Base-by-base conservation (phyloP, 2,888 invertebrate species). In the Xestia xanthographa region DNA sequence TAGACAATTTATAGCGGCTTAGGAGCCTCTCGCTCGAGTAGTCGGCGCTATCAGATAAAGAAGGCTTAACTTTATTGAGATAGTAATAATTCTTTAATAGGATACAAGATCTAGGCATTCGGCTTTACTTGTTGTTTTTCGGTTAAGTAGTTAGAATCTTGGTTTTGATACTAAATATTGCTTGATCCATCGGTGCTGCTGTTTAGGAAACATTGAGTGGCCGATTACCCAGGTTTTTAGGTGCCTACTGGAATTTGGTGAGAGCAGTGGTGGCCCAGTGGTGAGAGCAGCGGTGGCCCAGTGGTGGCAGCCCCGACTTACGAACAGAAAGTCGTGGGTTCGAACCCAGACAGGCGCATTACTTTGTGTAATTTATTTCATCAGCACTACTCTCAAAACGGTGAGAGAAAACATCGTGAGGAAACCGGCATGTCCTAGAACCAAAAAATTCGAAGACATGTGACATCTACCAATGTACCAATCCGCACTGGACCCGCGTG, bases 1-100 rank as follows among this genome's bases (percentile, higher is more conserved):
- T 73, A 62, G 62, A 41, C 72, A 43, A 78, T 89, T 72, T 88
- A 88, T 88, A 88, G 66, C 63, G 72, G 65, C 48, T 74, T 82
- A 68, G 9, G 56, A 66, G 66, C 79, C 83, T 85, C 88, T 89
- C 48, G 73, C 88, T 89, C 48, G 73, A 88, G 85, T 83, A 74
- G 84, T 75, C 66, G 45, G 8, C 53, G 76, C 83, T 89, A 89
- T 91, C 87, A 84, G 89, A 91, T 89, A 91, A 88, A 83, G 65
- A 68, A 66, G 85, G 80, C 83, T 90, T 90, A 86, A 85, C 84
- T 82, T 76, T 79, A 83, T 66, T 75, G 66, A 86, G 87, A 90
- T 91, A 88, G 86, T 85, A 83, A 65, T 86, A 87, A 88, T 82
- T 75, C 81, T 83, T 72, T 84, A 82, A 69, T 81, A 80, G 78